Base-by-base conservation (phyloP, 2,888 invertebrate species). In the Synergus japonicus region DNA sequence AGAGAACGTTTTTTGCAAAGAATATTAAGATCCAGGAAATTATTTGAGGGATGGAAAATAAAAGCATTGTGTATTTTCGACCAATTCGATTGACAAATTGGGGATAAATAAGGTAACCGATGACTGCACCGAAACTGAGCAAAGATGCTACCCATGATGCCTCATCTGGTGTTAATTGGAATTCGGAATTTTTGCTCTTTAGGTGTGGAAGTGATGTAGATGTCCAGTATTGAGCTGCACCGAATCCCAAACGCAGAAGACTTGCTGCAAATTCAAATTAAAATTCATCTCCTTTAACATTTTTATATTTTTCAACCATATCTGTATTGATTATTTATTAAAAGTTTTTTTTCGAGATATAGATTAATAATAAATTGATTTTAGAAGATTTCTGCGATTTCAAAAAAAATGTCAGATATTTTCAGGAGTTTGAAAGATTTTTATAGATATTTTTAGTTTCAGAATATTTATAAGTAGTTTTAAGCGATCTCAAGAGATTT, bases 21-120 rank as follows among this genome's bases (percentile, higher is more conserved):
- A 46, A 69, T 49, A 66, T 66, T 18, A 18, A 43, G 18, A 66
- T 41, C 66, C 66, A 66, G 9, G 66, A 66, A 9, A 44, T 43
- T 43, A 44, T n/a, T 66, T 66, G 66, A 18, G 66, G 66, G 18
- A 66, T 66, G n/a, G 66, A n/a, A 66, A 66, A 66, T 8, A 66
- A 4, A 41, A 66, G 43, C 66, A 66, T 66, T 12, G 66, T 66
- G n/a, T 49, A 13, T 29, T 69, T 69, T 49, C 69, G 29, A 15
- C 69, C 69, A 8, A 69, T 69, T 13, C 67, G 43, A 46, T 67
- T 22, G 46, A 67, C 7, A 12, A 67, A 67, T 43, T 22, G n/a
- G 7, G 69, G 49, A 9, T 69, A 49, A 1, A 69, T 15, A 0
- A 69, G 9, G 12, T 29, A 29, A 15, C 69, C 69, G 15, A 69